Conservation (phyloP, 2,888 invertebrate genomes). For the Leptura quadrifasciata region DNA sequence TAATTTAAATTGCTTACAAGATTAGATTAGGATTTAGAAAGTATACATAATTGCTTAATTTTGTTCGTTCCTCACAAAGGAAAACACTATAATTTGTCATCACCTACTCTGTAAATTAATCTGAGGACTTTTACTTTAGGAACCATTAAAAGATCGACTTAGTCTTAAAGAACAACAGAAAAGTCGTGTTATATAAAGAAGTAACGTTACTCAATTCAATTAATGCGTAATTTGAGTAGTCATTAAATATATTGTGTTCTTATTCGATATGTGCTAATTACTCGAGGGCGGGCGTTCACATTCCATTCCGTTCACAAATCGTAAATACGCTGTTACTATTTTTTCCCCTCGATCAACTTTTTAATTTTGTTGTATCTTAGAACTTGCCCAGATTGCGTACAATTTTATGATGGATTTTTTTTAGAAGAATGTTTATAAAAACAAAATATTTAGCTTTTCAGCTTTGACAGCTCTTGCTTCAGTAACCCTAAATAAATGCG, state of each 20-base stretch:
- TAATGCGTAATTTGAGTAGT: conserved; percentile 17
- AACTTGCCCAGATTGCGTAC: too few species aligned
- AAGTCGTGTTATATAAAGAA: not conserved
- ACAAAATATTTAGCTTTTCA: too few species aligned
- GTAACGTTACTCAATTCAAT: not conserved
- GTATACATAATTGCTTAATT: conserved; percentile 17
- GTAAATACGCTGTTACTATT: not conserved
- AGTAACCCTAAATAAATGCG: too few species aligned
- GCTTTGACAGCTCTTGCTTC: too few species aligned
- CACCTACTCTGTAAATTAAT: not conserved
- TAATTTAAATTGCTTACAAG: conserved; percentile 21
- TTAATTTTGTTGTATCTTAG: too few species aligned
- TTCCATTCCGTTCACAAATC: not conserved
- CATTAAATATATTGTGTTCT: not conserved
- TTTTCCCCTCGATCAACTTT: not conserved
- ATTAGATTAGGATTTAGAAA: conserved; percentile 25
- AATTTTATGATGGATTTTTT: too few species aligned
- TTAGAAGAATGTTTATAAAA: too few species aligned
- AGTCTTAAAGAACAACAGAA: conserved; percentile 8
- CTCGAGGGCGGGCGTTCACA: not conserved
- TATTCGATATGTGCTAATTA: not conserved
- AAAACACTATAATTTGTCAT: conserved; percentile 12
- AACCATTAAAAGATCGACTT: not conserved
- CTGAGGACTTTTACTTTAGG: not conserved
- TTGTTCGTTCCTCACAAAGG: conserved; percentile 13